Evolutionary conservation across 2,797 vertebrate species (phyloP).

Genomic region (Chelidonichthys spinosus): DNA sequence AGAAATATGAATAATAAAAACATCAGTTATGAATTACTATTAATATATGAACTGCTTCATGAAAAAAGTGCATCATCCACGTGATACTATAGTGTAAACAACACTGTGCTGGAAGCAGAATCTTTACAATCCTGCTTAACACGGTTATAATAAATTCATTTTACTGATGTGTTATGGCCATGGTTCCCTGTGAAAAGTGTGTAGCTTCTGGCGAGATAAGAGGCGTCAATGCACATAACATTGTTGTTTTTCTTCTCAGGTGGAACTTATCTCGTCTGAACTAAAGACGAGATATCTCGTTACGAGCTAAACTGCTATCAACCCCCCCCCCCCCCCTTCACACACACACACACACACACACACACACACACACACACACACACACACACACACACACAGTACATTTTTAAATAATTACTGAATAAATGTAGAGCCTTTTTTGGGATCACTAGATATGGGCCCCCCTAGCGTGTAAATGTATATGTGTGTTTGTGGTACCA

Average conservation of each 20-base stretch:
- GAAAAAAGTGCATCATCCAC: no score
- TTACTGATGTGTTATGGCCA: not conserved
- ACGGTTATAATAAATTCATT: not conserved
- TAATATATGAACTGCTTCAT: no score
- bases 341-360: no score
- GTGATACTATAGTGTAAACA: no score
- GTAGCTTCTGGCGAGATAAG: not conserved
- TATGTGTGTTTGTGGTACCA: conserved; percentile 59
- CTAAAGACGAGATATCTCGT: no score
- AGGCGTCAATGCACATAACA: not conserved
- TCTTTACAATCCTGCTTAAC: no score
- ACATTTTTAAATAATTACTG: not conserved
- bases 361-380: no score
- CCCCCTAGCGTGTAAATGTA: conserved; percentile 7
- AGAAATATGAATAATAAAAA: no score
- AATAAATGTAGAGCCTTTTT: not conserved
- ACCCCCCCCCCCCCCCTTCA: no score
- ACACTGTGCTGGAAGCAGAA: not conserved
- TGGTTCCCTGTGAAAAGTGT: not conserved
- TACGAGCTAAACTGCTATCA: not conserved
- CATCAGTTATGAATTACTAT: no score
- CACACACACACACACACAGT: no score
- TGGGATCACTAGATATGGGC: conserved; percentile 4
- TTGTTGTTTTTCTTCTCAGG: not conserved
- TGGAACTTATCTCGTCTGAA: not conserved